A percentile compares a stretch with the other conserved stretches of the same genome.
These are phyloP conservation scores for Sternotherus odoratus DNA, from an alignment of 2,797 vertebrate species.

Conservation along the genomic window DNA sequence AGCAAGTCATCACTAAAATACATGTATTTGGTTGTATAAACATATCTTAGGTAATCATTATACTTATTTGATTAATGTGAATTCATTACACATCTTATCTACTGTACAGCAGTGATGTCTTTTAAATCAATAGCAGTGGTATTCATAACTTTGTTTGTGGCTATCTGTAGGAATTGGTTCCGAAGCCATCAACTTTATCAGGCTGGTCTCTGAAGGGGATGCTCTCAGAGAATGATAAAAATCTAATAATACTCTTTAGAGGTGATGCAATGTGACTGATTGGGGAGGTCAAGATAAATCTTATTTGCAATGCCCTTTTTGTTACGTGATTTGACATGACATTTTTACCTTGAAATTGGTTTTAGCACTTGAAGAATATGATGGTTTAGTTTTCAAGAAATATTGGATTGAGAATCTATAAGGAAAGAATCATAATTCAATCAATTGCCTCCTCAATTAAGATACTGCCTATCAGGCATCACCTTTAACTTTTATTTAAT, in stretches of 20 bases:
- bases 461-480: slow-evolving; percentile 69
- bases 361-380: slow-evolving; percentile 84
- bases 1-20: slow-evolving; percentile 7
- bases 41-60: slow-evolving; percentile 53
- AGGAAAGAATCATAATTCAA: slow-evolving; percentile 81
- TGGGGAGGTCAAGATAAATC: slow-evolving; percentile 85
- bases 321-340: slow-evolving; percentile 84
- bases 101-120: slow-evolving; percentile 73
- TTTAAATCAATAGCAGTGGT: slow-evolving; percentile 82
- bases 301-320: slow-evolving; percentile 84
- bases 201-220: slow-evolving; percentile 75
- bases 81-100: slow-evolving; percentile 76
- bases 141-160: slow-evolving; percentile 83
- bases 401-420: slow-evolving; percentile 81
- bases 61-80: slow-evolving; percentile 78
- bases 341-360: slow-evolving; percentile 85
- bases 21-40: slow-evolving; percentile 36
- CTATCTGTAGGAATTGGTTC: slow-evolving; percentile 78
- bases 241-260: slow-evolving; percentile 84
- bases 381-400: slow-evolving; percentile 81
- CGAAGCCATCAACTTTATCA: slow-evolving; percentile 79
- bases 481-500: slow-evolving; percentile 77
- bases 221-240: slow-evolving; percentile 84
- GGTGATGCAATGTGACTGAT: slow-evolving; percentile 84
- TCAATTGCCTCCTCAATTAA: slow-evolving; percentile 79